phyloP scores from a whole-genome alignment of 2,888 invertebrate species.

The Dolomedes plantarius region DNA sequence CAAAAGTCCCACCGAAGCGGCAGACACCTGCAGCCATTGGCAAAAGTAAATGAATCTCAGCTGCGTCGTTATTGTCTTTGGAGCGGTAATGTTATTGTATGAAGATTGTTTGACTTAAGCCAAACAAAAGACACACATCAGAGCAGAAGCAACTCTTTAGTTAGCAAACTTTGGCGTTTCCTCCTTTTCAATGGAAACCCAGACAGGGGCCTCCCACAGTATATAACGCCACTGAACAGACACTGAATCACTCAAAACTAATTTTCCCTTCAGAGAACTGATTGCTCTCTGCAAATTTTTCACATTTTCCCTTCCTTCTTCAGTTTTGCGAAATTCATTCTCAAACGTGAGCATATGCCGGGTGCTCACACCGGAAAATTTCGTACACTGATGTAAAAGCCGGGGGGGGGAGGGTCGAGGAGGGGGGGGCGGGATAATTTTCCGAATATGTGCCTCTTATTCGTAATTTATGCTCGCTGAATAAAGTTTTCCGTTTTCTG shows the following conservation, averaged over 20 bases:
- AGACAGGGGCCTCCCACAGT: no score
- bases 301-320: neutral
- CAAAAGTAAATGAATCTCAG: neutral
- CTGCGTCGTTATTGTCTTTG: neutral
- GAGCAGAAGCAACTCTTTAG: neutral
- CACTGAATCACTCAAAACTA: slow-evolving; percentile 1
- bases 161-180: neutral
- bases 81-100: neutral
- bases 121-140: neutral
- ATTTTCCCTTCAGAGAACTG: slow-evolving; percentile 6
- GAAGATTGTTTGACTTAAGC: neutral
- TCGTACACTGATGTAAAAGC: neutral
- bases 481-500: slow-evolving; percentile 48
- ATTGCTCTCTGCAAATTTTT: slow-evolving; percentile 4
- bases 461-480: slow-evolving; percentile 63
- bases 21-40: neutral
- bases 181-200: neutral
- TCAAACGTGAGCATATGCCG: slow-evolving; percentile 27
- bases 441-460: slow-evolving; percentile 58
- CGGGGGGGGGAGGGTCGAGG: no score
- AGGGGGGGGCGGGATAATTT: slow-evolving; percentile 54
- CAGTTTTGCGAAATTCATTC: slow-evolving; percentile 36
- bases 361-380: slow-evolving; percentile 46
- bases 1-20: neutral
- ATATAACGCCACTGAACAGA: neutral